phyloP scores from a whole-genome alignment of 2,888 invertebrate species.

The Polydrusus pterygomalis region DNA sequence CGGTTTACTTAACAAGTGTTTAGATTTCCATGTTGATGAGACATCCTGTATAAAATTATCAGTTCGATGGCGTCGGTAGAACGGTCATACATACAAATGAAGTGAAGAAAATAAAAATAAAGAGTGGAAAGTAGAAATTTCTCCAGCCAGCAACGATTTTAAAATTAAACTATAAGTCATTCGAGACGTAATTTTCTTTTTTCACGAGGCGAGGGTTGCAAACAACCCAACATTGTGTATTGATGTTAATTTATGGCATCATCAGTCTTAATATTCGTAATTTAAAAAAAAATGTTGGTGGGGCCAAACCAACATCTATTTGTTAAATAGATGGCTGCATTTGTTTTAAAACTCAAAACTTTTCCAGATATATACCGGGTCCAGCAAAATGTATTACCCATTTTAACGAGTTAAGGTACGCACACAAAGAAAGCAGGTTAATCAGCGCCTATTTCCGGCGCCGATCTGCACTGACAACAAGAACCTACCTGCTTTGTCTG shows the following conservation, averaged over 20 bases:
- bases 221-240: constrained; percentile 9
- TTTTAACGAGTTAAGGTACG: too few species aligned
- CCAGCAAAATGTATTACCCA: too few species aligned
- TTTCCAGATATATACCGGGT: too few species aligned
- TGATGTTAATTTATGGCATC: constrained; percentile 19
- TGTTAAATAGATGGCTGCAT: constrained; percentile 8
- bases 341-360: neutral
- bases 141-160: constrained; percentile 17
- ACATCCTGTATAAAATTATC: neutral
- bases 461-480: too few species aligned
- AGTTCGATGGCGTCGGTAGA: neutral
- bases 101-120: constrained; percentile 6
- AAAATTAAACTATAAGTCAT: constrained; percentile 29
- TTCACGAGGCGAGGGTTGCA: constrained; percentile 9
- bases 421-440: too few species aligned
- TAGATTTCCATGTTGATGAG: too few species aligned
- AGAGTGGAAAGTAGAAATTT: neutral
- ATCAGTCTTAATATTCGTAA: constrained; percentile 22
- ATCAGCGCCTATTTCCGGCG: too few species aligned
- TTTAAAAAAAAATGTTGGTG: constrained; percentile 14
- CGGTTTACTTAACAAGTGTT: too few species aligned
- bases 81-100: constrained; percentile 16
- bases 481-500: too few species aligned
- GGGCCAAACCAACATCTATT: neutral
- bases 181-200: constrained; percentile 13